Base-by-base conservation (phyloP, 2,888 invertebrate species). In the Cybosia mesomella region DNA sequence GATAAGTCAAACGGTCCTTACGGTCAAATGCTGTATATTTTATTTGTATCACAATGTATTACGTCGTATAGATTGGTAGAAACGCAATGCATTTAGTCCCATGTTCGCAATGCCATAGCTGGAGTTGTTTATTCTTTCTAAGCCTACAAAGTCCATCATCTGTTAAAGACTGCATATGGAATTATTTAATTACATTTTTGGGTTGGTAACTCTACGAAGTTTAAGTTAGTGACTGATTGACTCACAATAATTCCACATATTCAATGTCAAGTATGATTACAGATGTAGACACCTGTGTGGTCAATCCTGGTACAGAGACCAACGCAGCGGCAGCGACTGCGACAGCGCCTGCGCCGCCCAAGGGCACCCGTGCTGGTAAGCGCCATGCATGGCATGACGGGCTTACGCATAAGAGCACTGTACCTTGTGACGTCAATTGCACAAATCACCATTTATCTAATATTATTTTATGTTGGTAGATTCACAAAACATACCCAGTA, bases 241-340 rank as follows among this genome's bases (percentile, higher is more conserved):
- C 3, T 28, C 11, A 28, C 9, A 28, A 18, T 28, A 22, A 5
- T 36, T 36, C 54, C 21, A 59, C 34, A 9, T 22, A 24, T 64
- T 70, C 54, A 70, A 54, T 21, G 9, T 32, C 18, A 63, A 64
- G 39, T 70, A 59, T 70, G 43, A 80, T 93, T 93, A 66, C 93
- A 93, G 93, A 93, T 92, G 82, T 92, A 90, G 92, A 92, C 78
- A 74, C 78, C 82, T 89, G 89, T 71, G 85, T 84, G 72, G 81
- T 82, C 53, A 83, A 75, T 70, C 61, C 82, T 66, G 79, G 53
- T 24, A 39, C 83, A 57, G 59, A 87, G 72, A 83, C 81, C 71
- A 86, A 80, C 58, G 82, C 82, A 34, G 83, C 82, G 61, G 72
- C 81, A 55, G 66, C 82, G 58, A 49, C 22, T 18, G 53, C 60